Evolutionary conservation across 1,140 invertebrate genomes (phyloP).

Genomic region (Drepana arcuata): DNA sequence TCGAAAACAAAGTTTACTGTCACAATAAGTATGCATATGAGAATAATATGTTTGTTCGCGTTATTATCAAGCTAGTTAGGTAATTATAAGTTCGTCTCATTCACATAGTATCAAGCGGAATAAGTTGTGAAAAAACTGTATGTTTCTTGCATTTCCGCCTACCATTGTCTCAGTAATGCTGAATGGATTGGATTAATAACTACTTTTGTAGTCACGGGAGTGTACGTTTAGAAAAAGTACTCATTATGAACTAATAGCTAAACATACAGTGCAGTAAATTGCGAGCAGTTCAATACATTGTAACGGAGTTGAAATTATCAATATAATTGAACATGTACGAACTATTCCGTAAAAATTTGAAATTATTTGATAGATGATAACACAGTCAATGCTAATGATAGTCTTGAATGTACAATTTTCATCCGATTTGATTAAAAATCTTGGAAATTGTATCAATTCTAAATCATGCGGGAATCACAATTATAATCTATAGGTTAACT

Average conservation of each 20-base stretch:
- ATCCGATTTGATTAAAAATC: too few relatives aligned
- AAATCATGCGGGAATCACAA: too few relatives aligned
- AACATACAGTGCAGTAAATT: not conserved
- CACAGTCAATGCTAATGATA: too few relatives aligned
- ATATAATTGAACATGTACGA: not conserved
- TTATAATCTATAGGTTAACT: conserved; percentile 5
- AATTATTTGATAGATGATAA: too few relatives aligned
- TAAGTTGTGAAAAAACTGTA: conserved; percentile 40
- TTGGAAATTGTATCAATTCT: too few relatives aligned
- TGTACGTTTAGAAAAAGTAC: not conserved
- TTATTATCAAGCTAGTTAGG: too few relatives aligned
- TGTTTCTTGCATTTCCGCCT: conserved; percentile 51
- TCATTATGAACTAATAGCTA: not conserved
- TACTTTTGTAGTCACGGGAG: not conserved
- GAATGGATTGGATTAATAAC: conserved; percentile 51
- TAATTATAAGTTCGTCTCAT: conserved; percentile 39
- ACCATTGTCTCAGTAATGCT: conserved; percentile 53
- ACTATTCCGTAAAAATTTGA: not conserved
- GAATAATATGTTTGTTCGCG: too few relatives aligned
- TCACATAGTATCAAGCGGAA: conserved; percentile 40
- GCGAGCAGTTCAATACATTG: not conserved
- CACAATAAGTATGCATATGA: too few relatives aligned
- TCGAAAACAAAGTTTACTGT: too few relatives aligned
- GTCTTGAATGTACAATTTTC: too few relatives aligned
- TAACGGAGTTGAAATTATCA: not conserved